Evolutionary conservation across 2,888 invertebrate species (phyloP).

Genomic region (Frankliniella fusca): DNA sequence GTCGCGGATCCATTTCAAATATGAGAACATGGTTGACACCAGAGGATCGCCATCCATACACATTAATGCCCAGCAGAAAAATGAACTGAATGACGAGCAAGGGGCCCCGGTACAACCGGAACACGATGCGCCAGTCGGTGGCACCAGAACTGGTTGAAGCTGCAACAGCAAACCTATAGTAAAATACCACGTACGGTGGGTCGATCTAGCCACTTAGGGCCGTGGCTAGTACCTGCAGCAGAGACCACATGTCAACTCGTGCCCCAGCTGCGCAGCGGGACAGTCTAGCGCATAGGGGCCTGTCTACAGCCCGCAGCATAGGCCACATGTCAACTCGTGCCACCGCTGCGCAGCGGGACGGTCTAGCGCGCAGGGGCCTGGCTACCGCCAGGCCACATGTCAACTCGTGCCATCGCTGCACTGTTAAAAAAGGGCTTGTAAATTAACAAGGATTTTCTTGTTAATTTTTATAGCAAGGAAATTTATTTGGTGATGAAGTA

Average conservation of each 20-base stretch:
- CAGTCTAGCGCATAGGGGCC: no score
- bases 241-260: not conserved
- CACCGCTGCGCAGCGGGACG: constrained; percentile 20
- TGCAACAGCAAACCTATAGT: no score
- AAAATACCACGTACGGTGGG: no score
- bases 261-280: constrained; percentile 22
- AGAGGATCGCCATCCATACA: constrained; percentile 94
- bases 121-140: constrained; percentile 75
- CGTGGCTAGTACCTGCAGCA: not conserved
- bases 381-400: not conserved
- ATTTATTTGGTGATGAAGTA: no score
- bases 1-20: constrained; percentile 92
- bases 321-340: not conserved
- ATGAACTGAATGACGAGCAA: constrained; percentile 87
- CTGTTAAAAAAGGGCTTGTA: no score
- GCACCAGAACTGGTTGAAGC: constrained; percentile 24
- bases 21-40: constrained; percentile 98
- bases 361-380: not conserved
- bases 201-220: no score
- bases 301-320: not conserved
- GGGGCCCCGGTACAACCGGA: constrained; percentile 89
- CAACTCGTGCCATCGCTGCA: not conserved
- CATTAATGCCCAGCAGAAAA: constrained; percentile 92
- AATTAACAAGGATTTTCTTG: no score
- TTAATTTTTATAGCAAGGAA: no score